phyloP scores from a whole-genome alignment of 2,113 vertebrate species.

The Butorides virescens region DNA sequence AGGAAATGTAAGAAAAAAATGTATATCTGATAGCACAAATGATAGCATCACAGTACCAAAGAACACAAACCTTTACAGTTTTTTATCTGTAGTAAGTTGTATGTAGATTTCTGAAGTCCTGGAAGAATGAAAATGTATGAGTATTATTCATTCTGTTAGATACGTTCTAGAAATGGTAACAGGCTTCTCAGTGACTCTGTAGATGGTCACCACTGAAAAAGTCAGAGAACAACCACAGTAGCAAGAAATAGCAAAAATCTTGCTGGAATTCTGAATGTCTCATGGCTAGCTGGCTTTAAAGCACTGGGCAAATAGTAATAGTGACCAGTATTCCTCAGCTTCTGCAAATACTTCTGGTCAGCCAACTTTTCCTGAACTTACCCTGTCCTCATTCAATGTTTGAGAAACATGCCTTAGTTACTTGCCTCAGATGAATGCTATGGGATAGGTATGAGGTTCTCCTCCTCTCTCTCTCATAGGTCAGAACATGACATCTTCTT shows the following conservation, averaged over 20 bases:
- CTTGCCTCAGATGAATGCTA: neutral
- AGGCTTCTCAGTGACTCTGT: conserved; percentile 45
- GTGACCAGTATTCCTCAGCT: neutral
- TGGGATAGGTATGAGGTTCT: neutral
- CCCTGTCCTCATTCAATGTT: neutral
- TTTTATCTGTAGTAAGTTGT: neutral
- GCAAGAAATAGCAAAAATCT: conserved; percentile 52
- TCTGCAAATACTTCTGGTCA: neutral
- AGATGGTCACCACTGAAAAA: conserved; percentile 50
- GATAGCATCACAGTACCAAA: neutral
- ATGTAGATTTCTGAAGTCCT: neutral
- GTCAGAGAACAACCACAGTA: conserved; percentile 34
- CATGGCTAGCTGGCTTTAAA: conserved; percentile 30
- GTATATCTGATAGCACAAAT: neutral
- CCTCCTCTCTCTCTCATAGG: neutral
- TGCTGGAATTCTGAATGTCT: conserved; percentile 60
- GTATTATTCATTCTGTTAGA: conserved; percentile 33
- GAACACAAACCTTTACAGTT: conserved; percentile 6
- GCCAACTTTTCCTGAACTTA: neutral
- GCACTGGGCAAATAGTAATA: conserved; percentile 19
- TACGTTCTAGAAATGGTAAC: conserved; percentile 51
- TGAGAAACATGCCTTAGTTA: neutral
- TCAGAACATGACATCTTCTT: neutral
- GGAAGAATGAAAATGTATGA: conserved; percentile 44
- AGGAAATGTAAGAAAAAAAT: conserved; percentile 18